phyloP scores from a whole-genome alignment of 2,113 vertebrate genomes.

The Hemiscyllium ocellatum region DNA sequence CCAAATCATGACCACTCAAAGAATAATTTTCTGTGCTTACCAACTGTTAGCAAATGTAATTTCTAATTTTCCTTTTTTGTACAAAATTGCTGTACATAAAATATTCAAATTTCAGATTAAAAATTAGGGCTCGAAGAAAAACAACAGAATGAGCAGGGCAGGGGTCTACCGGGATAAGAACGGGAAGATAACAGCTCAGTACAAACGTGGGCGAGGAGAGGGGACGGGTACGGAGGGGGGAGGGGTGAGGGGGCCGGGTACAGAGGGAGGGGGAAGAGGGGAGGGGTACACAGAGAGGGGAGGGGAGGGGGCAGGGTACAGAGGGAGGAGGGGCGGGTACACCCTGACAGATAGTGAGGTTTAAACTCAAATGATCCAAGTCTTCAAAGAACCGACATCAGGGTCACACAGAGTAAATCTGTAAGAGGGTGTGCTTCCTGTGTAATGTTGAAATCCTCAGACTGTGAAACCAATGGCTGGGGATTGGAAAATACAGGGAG shows the following conservation, averaged over 20 bases:
- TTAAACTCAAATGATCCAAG: neutral
- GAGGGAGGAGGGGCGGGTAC: neutral
- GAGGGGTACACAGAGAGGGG: too few relatives aligned
- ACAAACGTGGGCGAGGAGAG: neutral
- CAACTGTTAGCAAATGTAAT: neutral
- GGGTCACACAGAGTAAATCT: neutral
- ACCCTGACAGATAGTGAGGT: neutral
- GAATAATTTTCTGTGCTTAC: neutral
- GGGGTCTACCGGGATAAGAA: neutral
- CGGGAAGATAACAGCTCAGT: neutral
- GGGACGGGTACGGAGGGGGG: neutral
- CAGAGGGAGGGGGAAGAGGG: too few relatives aligned
- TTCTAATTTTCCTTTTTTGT: neutral
- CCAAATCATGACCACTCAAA: too few relatives aligned
- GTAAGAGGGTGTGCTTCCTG: too few relatives aligned
- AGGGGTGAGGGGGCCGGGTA: too few relatives aligned
- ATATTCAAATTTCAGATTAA: constrained; percentile 32
- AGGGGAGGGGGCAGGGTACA: neutral
- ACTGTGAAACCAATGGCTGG: neutral
- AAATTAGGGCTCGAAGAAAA: neutral
- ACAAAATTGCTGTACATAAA: constrained; percentile 34
- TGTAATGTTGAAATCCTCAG: neutral
- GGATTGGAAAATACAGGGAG: neutral
- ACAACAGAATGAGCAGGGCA: neutral
- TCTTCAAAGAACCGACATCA: neutral